Conservation (phyloP, 2,888 invertebrate species). For the Malthinus seriepunctatus region DNA sequence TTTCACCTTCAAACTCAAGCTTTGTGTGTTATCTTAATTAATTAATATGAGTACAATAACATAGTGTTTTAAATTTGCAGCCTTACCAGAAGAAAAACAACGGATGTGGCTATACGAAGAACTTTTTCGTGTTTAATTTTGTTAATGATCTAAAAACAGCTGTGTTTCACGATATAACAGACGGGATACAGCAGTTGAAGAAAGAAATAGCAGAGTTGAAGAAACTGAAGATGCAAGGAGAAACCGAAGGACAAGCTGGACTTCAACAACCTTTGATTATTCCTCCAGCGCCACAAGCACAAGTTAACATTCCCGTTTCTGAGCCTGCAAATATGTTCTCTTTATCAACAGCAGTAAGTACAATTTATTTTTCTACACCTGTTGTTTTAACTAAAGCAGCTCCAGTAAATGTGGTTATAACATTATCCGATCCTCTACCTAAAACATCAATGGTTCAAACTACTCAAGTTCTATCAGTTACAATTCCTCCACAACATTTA, state of each 20-base stretch:
- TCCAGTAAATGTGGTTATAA: constrained; percentile 81
- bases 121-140: too few species aligned
- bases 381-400: constrained; percentile 57
- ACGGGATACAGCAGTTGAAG: constrained; percentile 60
- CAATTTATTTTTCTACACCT: constrained; percentile 42
- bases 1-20: too few species aligned
- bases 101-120: too few species aligned
- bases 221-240: constrained; percentile 60
- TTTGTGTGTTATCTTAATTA: too few species aligned
- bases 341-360: neutral
- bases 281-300: constrained; percentile 25
- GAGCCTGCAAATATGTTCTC: constrained; percentile 1
- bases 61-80: too few species aligned
- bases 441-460: constrained; percentile 57
- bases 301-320: constrained; percentile 26
- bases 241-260: constrained; percentile 42
- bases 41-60: too few species aligned
- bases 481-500: constrained; percentile 80
- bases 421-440: constrained; percentile 78
- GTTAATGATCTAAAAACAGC: constrained; percentile 65
- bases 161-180: constrained; percentile 59
- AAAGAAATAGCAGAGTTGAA: constrained; percentile 68
- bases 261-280: constrained; percentile 9
- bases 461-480: constrained; percentile 72
- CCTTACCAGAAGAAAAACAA: too few species aligned